Evolutionary conservation across 2,797 vertebrate species (phyloP).

Genomic region (Sphenopsis melanotis): DNA sequence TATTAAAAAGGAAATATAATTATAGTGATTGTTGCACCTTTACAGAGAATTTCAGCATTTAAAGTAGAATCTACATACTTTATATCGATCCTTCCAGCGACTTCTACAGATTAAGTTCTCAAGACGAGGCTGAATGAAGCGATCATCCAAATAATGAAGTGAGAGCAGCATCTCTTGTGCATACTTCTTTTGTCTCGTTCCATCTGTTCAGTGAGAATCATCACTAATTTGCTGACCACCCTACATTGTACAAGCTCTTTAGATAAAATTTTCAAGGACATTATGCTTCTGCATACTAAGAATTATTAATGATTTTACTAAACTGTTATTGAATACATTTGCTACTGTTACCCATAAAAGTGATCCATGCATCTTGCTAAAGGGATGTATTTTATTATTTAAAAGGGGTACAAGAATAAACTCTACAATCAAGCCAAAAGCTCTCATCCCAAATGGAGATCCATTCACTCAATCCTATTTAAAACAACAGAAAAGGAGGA

Average conservation of each 20-base stretch:
- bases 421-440: neutral
- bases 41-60: neutral
- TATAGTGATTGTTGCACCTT: neutral
- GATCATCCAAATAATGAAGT: conserved; percentile 79
- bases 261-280: neutral
- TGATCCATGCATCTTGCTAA: neutral
- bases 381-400: neutral
- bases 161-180: conserved; percentile 80
- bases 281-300: neutral
- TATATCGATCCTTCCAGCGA: conserved; percentile 83
- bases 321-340: neutral
- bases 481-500: neutral
- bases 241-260: neutral
- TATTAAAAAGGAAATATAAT: neutral
- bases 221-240: neutral
- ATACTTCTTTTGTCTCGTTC: conserved; percentile 78
- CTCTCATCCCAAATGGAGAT: neutral
- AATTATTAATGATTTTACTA: neutral
- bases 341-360: neutral
- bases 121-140: conserved; percentile 79
- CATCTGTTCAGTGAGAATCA: conserved; percentile 68
- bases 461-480: neutral
- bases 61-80: conserved; percentile 60
- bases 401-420: neutral
- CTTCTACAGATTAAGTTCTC: conserved; percentile 78